A percentile compares a stretch with the other conserved stretches of the same genome.
Evolutionary conservation across 2,797 vertebrate genomes (phyloP).

Genomic region (Malacoraja senta): DNA sequence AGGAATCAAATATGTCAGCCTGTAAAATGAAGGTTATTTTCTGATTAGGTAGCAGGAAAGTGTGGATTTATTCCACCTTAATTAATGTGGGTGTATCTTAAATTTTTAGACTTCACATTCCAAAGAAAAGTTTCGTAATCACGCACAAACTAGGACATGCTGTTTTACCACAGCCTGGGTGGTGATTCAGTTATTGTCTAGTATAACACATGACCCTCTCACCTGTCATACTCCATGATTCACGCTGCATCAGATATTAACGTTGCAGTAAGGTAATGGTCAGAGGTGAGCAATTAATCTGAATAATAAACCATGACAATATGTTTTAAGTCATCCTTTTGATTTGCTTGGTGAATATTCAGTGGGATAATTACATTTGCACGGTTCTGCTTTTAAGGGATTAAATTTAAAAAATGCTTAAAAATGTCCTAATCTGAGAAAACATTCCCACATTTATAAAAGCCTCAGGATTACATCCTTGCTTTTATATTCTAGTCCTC

Average conservation of each 20-base stretch:
- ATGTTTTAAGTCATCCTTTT: background rate
- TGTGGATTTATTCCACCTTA: slow-evolving; percentile 8
- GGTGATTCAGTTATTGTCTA: slow-evolving; percentile 24
- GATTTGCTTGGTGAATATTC: background rate
- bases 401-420: background rate
- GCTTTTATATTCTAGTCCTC: no score
- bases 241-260: background rate
- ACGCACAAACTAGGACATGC: slow-evolving; percentile 24
- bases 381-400: background rate
- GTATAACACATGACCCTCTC: background rate
- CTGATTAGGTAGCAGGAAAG: background rate
- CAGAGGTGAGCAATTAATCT: background rate
- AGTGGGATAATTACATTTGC: background rate
- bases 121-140: slow-evolving; percentile 29
- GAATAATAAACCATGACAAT: slow-evolving; percentile 16
- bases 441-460: background rate
- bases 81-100: slow-evolving; percentile 20
- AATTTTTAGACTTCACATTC: slow-evolving; percentile 32
- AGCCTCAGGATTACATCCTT: no score
- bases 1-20: background rate
- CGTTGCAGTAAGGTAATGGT: background rate
- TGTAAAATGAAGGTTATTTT: background rate
- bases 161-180: slow-evolving; percentile 30
- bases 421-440: background rate
- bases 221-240: slow-evolving; percentile 1